These are phyloP conservation scores for Melanotaenia duboulayi DNA, from an alignment of 2,113 vertebrate species.

Conservation along the genomic window DNA sequence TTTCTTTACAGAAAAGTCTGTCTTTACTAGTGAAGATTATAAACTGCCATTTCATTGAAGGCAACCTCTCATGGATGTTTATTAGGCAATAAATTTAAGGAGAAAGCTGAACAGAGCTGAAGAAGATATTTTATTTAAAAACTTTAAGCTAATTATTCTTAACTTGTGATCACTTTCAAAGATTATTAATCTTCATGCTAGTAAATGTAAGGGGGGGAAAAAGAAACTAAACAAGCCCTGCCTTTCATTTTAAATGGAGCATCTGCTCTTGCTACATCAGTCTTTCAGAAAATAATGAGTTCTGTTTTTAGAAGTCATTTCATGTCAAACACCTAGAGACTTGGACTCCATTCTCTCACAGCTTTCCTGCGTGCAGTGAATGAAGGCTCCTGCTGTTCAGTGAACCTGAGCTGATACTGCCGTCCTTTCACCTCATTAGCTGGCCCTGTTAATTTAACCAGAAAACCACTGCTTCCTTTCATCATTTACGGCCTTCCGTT, in stretches of 20 bases:
- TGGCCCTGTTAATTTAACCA: constrained; percentile 35
- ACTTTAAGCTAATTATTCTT: not conserved
- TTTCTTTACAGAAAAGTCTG: constrained; percentile 1
- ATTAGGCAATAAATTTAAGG: constrained; percentile 6
- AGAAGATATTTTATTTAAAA: not conserved
- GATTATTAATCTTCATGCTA: not conserved
- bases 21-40: constrained; percentile 1
- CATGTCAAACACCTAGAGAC: constrained; percentile 23
- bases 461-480: constrained; percentile 39
- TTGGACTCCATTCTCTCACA: not conserved
- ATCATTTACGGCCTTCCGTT: constrained; percentile 36
- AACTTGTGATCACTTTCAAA: not conserved
- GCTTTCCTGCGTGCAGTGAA: not conserved
- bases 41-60: not conserved
- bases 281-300: constrained; percentile 23
- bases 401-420: constrained; percentile 31
- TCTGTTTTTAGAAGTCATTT: constrained; percentile 45
- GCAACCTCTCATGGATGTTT: not conserved
- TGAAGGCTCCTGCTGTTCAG: not conserved
- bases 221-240: not conserved
- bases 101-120: not conserved
- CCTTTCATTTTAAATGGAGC: not conserved
- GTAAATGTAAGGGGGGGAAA: not conserved
- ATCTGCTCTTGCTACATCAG: constrained; percentile 2
- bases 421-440: constrained; percentile 52